Conservation (phyloP, 1,140 invertebrate species). For the Pseudomyrmex sp. region DNA sequence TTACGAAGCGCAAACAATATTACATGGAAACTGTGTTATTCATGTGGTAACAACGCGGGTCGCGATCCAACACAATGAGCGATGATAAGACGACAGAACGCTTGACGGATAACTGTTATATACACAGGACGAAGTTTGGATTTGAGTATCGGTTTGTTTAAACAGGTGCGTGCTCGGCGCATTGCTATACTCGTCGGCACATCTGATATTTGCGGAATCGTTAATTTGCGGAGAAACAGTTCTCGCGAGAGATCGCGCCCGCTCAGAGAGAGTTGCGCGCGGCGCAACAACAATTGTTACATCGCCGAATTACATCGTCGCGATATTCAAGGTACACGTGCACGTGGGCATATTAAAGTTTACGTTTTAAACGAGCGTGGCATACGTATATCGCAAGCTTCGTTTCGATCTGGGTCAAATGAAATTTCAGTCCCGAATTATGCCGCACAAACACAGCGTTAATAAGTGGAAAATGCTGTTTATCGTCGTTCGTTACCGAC, state of each 20-base stretch:
- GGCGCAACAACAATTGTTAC: slow-evolving; percentile 28
- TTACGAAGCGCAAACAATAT: background rate
- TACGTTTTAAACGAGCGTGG: slow-evolving; percentile 15
- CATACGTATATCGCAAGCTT: background rate
- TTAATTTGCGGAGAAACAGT: slow-evolving; percentile 34
- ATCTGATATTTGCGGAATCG: slow-evolving; percentile 51
- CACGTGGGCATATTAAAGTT: slow-evolving; percentile 7
- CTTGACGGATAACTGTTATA: slow-evolving; percentile 36
- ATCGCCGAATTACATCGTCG: background rate
- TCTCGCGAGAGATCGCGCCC: no score
- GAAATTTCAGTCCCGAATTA: slow-evolving; percentile 36
- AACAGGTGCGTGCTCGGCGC: slow-evolving; percentile 46
- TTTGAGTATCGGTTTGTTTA: slow-evolving; percentile 51
- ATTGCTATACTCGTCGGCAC: background rate
- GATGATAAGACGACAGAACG: slow-evolving; percentile 40
- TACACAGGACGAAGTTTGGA: slow-evolving; percentile 44
- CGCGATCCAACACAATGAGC: background rate
- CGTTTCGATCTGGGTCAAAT: slow-evolving; percentile 39
- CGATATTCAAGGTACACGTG: slow-evolving; percentile 18
- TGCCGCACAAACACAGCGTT: slow-evolving; percentile 16
- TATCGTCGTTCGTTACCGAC: background rate
- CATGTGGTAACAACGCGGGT: slow-evolving; percentile 1
- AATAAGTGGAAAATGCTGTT: slow-evolving; percentile 46
- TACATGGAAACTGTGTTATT: background rate
- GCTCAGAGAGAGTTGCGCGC: background rate